phyloP scores from a whole-genome alignment of 2,888 invertebrate genomes.

The Synanthedon tipuliformis region DNA sequence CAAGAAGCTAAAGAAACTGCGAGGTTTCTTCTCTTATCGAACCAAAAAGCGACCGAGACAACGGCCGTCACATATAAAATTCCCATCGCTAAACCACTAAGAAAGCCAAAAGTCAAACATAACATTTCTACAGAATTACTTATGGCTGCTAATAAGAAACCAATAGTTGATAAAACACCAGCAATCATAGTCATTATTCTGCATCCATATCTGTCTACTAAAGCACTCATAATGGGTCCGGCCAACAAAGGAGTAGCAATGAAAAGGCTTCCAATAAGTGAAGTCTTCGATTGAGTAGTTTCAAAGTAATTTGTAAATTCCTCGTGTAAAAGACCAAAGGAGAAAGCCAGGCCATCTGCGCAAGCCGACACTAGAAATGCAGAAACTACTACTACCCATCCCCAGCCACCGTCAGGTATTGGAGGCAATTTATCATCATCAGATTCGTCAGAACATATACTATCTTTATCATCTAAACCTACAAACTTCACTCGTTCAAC shows the following conservation, averaged over 20 bases:
- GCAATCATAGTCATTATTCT: slow-evolving; percentile 79
- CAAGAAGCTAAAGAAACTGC: slow-evolving; percentile 90
- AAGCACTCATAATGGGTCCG: slow-evolving; percentile 85
- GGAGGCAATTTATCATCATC: slow-evolving; percentile 59
- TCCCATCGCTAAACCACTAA: slow-evolving; percentile 86
- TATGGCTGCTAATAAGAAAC: slow-evolving; percentile 79
- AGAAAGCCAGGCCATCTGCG: slow-evolving; percentile 92
- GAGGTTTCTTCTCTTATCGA: slow-evolving; percentile 85
- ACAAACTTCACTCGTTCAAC: slow-evolving; percentile 55
- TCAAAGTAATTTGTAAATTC: slow-evolving; percentile 83
- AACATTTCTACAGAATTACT: slow-evolving; percentile 79
- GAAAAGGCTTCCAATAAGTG: slow-evolving; percentile 89
- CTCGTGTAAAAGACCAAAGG: slow-evolving; percentile 89
- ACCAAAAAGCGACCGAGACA: slow-evolving; percentile 92
- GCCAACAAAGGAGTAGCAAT: slow-evolving; percentile 88
- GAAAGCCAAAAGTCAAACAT: slow-evolving; percentile 84
- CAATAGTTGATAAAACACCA: slow-evolving; percentile 76
- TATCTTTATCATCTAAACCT: slow-evolving; percentile 56
- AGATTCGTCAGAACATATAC: slow-evolving; percentile 45
- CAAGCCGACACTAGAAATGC: slow-evolving; percentile 89
- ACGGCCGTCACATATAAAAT: slow-evolving; percentile 89
- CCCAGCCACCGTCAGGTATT: slow-evolving; percentile 87
- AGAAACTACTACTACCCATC: slow-evolving; percentile 89
- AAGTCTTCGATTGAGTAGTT: slow-evolving; percentile 84
- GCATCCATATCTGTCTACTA: slow-evolving; percentile 88